Evolutionary conservation across 2,113 vertebrate species (phyloP), one percentile per base, ranked within the genome.

Genomic region (Ellobius talpinus): DNA sequence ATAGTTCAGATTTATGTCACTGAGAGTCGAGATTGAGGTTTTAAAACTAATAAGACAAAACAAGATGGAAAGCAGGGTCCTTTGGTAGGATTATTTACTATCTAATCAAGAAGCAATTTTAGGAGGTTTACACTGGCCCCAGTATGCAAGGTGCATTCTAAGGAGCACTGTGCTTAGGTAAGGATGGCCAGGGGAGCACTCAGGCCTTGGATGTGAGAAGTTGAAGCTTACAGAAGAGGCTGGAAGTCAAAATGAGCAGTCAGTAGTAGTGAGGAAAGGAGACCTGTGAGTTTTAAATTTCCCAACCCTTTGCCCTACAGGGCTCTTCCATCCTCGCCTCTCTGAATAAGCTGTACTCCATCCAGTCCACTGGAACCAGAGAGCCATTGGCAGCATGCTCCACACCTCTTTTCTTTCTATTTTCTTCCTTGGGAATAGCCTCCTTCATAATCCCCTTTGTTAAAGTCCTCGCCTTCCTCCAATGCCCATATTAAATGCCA

Each of bases 401-500:
- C 23, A 47, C 26, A 1, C 50, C 29, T 88, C 19, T 52, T 33
- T 94, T 19, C 76, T 87, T 74, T 10, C 63, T 36, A 7, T 52
- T 95, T 87, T 89, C 45, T 92, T 86, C 87, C 70, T 68, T 52
- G 23, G 7, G 3, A 93, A 76, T 58, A 19, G 52, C 42, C 66
- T 92, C 81, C 73, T 68, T 78, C 2, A 4, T 42, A 58, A 0
- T 42, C 10, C 42, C 13, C 36, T 87, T 66, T 81, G 23, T 33
- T 5, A 94, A 96, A 95, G 91, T 72, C 23, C 29, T 89, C 63
- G 29, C 33, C 45, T 90, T 89, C 73, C 24, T 68, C 89, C 42
- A 87, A 16, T 21, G 26, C 23, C 50, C 61, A 47, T 90, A 79
- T 39, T 76, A 95, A 94, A 63, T 77, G 63, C 23, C 78, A 92